Conservation (phyloP, 2,797 vertebrate genomes). For the Alexandromys oeconomus region DNA sequence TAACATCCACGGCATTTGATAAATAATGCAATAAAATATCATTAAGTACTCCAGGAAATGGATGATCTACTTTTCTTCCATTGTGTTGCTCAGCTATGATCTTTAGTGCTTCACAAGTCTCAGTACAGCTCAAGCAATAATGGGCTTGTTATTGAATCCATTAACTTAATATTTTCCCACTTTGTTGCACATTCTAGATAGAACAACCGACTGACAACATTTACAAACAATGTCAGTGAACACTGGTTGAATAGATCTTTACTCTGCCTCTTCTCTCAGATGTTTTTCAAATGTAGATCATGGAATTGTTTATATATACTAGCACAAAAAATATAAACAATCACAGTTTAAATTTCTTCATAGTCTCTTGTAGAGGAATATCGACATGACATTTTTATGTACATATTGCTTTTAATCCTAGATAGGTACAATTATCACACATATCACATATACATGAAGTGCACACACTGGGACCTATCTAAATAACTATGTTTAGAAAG, state of each 20-base stretch:
- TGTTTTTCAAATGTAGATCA: not conserved
- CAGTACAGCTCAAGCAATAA: slow-evolving; percentile 58
- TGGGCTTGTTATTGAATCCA: slow-evolving; percentile 52
- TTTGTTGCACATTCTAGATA: slow-evolving; percentile 52
- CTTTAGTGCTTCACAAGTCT: slow-evolving; percentile 61
- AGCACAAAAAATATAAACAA: slow-evolving; percentile 26
- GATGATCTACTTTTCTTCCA: slow-evolving; percentile 58
- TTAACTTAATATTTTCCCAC: slow-evolving; percentile 74
- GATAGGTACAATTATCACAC: not conserved
- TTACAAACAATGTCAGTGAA: slow-evolving; percentile 70
- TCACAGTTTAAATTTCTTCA: not conserved
- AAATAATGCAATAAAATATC: slow-evolving; percentile 80
- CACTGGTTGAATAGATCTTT: slow-evolving; percentile 73
- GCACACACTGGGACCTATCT: not conserved
- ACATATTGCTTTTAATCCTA: slow-evolving; percentile 53
- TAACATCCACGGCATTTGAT: slow-evolving; percentile 70
- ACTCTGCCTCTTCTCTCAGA: not conserved
- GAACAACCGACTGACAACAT: slow-evolving; percentile 71
- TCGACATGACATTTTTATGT: slow-evolving; percentile 6
- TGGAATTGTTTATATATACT: slow-evolving; percentile 60
- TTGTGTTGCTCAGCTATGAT: slow-evolving; percentile 67
- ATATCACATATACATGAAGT: not conserved
- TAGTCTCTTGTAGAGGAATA: not conserved
- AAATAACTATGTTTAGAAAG: not conserved
- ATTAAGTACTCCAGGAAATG: slow-evolving; percentile 74